Conservation (phyloP, 2,888 invertebrate genomes). For the Bimastos eiseni region DNA sequence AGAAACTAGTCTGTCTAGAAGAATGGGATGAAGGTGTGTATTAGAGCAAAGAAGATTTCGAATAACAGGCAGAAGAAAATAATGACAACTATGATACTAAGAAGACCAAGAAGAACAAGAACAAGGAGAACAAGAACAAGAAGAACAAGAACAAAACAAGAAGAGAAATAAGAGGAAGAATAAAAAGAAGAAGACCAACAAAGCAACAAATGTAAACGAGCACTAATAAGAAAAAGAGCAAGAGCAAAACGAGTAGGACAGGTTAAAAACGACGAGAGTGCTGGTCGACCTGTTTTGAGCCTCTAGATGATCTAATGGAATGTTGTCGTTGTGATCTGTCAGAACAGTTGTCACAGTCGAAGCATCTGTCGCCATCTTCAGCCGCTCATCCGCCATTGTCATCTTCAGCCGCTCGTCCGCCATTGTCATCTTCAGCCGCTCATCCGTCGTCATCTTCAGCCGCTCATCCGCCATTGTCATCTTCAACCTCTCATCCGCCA, state of each 20-base stretch:
- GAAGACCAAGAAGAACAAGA: not conserved
- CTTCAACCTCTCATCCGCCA: not conserved
- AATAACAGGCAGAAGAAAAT: not conserved
- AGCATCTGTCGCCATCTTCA: not conserved
- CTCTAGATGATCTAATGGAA: slow-evolving; percentile 28
- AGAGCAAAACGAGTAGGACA: not conserved
- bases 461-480: not conserved
- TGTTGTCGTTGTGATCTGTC: slow-evolving; percentile 28
- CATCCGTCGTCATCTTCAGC: not conserved
- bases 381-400: not conserved
- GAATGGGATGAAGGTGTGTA: not conserved
- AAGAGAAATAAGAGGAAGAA: not conserved
- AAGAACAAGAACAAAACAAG: not conserved
- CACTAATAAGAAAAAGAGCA: not conserved
- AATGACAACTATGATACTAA: not conserved
- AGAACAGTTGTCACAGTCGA: slow-evolving; percentile 13
- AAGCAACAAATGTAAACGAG: too few relatives aligned
- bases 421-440: not conserved
- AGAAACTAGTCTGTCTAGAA: not conserved
- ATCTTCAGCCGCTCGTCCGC: not conserved
- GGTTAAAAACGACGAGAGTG: not conserved
- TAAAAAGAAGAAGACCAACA: not conserved
- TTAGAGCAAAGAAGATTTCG: too few relatives aligned
- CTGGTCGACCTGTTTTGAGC: not conserved
- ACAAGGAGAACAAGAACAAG: too few relatives aligned